A percentile compares a stretch with the other conserved stretches of the same genome.
Conservation (phyloP, 2,113 vertebrate species). For the Cathartes aura region DNA sequence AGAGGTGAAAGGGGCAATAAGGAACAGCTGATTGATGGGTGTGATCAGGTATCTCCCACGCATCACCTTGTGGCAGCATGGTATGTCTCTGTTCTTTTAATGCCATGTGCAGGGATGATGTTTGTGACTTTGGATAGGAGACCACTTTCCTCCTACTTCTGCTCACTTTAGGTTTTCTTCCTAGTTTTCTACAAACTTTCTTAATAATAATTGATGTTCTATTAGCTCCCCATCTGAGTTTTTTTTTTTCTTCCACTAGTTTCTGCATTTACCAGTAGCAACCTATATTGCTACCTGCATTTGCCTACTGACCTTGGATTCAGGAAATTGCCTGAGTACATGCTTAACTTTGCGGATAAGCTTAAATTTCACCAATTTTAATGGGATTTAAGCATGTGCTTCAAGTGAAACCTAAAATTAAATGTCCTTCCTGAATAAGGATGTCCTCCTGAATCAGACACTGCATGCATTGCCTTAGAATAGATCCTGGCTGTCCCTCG, state of each 20-base stretch:
- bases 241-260: background rate
- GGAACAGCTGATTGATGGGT: background rate
- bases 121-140: background rate
- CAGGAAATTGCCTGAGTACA: background rate
- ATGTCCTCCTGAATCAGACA: conserved; percentile 16
- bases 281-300: background rate
- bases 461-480: background rate
- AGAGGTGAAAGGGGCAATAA: background rate
- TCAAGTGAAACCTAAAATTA: background rate
- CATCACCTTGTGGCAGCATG: background rate
- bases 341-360: background rate
- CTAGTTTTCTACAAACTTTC: background rate
- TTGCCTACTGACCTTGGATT: background rate
- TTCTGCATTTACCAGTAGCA: background rate
- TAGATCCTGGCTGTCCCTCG: background rate
- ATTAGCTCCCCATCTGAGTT: background rate
- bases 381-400: background rate
- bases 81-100: background rate
- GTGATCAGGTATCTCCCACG: background rate
- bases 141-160: background rate
- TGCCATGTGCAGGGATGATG: background rate
- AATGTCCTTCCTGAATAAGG: background rate
- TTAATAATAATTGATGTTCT: background rate
- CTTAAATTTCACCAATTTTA: background rate
- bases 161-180: background rate